Evolutionary conservation across 1,140 invertebrate species (phyloP), one percentile per base, ranked within the genome.

Genomic region (Thalassaphorura encarpata): DNA sequence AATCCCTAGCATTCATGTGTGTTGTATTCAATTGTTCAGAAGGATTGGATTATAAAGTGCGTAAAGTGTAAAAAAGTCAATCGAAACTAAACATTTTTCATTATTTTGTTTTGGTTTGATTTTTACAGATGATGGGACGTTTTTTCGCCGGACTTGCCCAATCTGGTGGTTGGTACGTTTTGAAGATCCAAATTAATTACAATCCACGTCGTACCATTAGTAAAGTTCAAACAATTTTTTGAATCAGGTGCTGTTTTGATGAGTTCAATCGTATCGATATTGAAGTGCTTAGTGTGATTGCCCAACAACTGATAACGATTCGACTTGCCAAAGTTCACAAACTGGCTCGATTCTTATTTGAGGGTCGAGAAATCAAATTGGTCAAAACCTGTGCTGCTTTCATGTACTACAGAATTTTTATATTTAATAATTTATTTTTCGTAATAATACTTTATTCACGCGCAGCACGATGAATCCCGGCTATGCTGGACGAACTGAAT

Each of bases 181-280:
- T 0, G 88, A 91, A 71, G 87, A 73, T 52, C 45, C 67, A 48
- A 36, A 43, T 26, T n/a, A n/a, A n/a, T n/a, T n/a, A n/a, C n/a
- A n/a, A n/a, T n/a, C n/a, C n/a, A n/a, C n/a, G n/a, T n/a, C n/a
- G n/a, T n/a, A n/a, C n/a, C n/a, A n/a, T n/a, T n/a, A n/a, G n/a
- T n/a, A n/a, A n/a, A n/a, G n/a, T n/a, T n/a, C n/a, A n/a, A n/a
- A n/a, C n/a, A n/a, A n/a, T 36, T 36, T 11, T 11, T 11, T 36
- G 33, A n/a, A 36, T 36, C 33, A 11, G 11, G 11, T n/a, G 11
- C 18, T 97, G 92, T 73, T 94, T 97, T 72, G 93, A 98, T 70
- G 93, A 97, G 73, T 95, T 97, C 72, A 94, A 97, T 75, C 78
- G 87, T 54, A 93, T 95, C 57, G 87, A 94, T 67, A 70, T 94